These are phyloP conservation scores for Prunella fulvescens DNA, from an alignment of 2,113 vertebrate genomes.

Conservation along the genomic window DNA sequence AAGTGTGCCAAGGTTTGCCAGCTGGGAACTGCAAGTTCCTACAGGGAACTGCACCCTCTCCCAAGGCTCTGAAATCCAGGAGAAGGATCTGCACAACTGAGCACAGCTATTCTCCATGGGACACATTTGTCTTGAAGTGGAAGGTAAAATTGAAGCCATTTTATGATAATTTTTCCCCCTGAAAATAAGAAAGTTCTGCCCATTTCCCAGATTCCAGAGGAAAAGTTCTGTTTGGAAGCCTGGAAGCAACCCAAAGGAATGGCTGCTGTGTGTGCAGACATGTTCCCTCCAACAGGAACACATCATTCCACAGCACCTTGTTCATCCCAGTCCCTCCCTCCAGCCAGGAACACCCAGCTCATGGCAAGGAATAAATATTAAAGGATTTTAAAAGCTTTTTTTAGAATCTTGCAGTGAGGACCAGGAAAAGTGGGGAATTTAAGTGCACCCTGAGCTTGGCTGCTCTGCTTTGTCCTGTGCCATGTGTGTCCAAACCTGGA, in stretches of 20 bases:
- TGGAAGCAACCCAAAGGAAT: background rate
- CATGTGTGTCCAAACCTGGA: background rate
- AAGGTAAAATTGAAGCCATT: accelerated
- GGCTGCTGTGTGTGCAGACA: background rate
- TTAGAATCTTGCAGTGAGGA: background rate
- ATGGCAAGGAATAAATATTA: background rate
- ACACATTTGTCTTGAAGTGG: background rate
- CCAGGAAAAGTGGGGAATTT: background rate
- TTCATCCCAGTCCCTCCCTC: background rate
- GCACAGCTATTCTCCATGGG: background rate
- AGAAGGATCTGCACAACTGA: background rate
- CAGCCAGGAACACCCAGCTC: background rate
- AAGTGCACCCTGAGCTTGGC: background rate
- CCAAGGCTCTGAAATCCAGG: background rate
- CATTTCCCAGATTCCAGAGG: background rate
- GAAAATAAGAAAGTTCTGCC: background rate
- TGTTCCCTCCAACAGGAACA: background rate
- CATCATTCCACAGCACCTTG: background rate
- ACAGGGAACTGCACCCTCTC: background rate
- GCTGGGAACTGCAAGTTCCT: constrained; percentile 2
- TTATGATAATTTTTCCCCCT: accelerated
- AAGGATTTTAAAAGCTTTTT: background rate
- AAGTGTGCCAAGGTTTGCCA: background rate
- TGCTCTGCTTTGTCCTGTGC: background rate
- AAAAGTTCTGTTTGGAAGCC: background rate